Evolutionary conservation across 2,888 invertebrate genomes (phyloP).

Genomic region (Drosophila mimica): DNA sequence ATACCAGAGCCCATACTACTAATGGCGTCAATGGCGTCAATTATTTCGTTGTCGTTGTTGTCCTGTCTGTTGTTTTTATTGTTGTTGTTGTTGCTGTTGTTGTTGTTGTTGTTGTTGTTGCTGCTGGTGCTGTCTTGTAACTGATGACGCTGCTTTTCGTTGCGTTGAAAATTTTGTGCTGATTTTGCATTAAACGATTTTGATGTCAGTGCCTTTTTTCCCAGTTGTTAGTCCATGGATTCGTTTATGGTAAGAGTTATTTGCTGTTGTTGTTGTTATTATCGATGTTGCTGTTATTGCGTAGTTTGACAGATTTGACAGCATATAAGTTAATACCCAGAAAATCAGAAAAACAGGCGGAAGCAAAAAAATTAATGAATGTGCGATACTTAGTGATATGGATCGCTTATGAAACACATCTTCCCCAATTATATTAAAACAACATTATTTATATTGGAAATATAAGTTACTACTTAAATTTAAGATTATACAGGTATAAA

Average conservation of each 20-base stretch:
- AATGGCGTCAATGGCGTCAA: constrained; percentile 82
- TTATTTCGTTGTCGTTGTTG: constrained; percentile 78
- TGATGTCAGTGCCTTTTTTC: constrained; percentile 55
- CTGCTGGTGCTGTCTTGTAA: constrained; percentile 58
- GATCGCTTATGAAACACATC: not conserved
- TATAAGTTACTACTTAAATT: not conserved
- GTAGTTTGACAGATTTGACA: constrained; percentile 81
- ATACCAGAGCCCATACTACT: constrained; percentile 24
- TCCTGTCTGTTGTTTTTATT: constrained; percentile 17
- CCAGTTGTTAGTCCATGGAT: constrained; percentile 27
- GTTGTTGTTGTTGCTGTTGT: constrained; percentile 22
- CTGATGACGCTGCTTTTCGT: constrained; percentile 80
- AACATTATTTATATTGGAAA: not conserved
- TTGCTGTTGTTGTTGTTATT: constrained; percentile 20
- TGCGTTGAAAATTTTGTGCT: constrained; percentile 73
- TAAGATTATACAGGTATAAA: not conserved
- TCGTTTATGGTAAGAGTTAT: constrained; percentile 19
- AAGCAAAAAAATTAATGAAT: constrained; percentile 32
- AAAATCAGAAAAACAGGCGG: constrained; percentile 4
- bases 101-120: constrained; percentile 12
- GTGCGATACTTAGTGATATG: constrained; percentile 7
- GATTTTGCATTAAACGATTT: constrained; percentile 72
- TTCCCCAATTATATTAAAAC: not conserved
- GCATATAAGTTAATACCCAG: constrained; percentile 44
- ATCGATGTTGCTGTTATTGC: constrained; percentile 51